Evolutionary conservation across 2,888 invertebrate genomes (phyloP), one percentile per base, ranked within the genome.

Genomic region (Pseudococcus viburni): DNA sequence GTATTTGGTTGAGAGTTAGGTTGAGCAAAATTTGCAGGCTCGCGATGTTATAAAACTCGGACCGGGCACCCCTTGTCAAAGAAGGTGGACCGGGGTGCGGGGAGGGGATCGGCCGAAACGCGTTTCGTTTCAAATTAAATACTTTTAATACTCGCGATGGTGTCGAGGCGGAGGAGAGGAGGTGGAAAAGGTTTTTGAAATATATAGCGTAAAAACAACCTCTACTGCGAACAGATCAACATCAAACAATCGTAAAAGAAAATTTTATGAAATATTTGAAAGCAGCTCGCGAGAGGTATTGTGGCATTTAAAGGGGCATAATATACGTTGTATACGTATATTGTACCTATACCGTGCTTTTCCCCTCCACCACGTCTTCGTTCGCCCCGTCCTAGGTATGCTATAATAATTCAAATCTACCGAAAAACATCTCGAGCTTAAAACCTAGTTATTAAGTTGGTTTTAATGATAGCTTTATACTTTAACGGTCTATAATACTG

Each of bases 161-260:
- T 15, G n/a, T 55, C 11, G 11, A 22, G 19, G 19, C 11, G 2
- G 64, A 1, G 15, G 55, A 55, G n/a, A 55, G 22, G 12, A 64
- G 22, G 22, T 19, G 64, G 17, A 17, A 15, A 19, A 22, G 68
- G 8, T 73, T 73, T 33, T 73, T 12, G 80, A 83, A 46, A 46
- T 46, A 83, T 33, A 83, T 83, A 83, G 9, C 80, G 46, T 22
- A 64, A 64, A 64, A 64, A 19, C 64, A 64, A 64, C 64, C 22
- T 64, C 64, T 9, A 9, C 42, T 42, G 5, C 64, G 80, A 83
- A 83, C 33, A 83, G 80, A 83, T 83, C 80, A 46, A 83, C 80
- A 83, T 83, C 80, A 83, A 83, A 83, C 80, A 83, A 83, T 83
- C 80, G 80, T 83, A 83, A 83, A 83, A 83, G 80, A 83, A 83